These are phyloP conservation scores for Diorhabda carinulata DNA, from an alignment of 1,140 invertebrate genomes.

Conservation along the genomic window DNA sequence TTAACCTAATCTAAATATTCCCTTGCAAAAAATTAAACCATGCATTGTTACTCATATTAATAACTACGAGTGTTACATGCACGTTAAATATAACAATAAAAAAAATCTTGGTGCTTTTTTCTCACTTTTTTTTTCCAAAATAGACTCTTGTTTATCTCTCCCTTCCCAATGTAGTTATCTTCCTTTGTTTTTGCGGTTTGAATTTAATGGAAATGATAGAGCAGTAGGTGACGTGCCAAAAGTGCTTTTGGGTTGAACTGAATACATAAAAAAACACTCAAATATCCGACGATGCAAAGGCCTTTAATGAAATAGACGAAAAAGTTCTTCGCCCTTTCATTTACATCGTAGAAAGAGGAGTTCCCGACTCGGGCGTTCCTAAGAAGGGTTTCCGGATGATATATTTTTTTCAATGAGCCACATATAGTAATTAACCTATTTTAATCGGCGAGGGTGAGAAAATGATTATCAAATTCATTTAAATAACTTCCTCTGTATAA, in stretches of 20 bases:
- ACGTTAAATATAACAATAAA: too few species aligned
- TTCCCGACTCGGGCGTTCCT: neutral
- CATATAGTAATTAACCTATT: neutral
- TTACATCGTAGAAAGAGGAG: neutral
- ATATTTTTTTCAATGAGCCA: neutral
- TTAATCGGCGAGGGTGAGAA: neutral
- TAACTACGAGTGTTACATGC: too few species aligned
- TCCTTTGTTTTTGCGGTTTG: neutral
- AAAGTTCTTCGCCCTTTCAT: neutral
- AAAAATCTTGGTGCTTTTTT: too few species aligned
- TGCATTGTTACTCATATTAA: too few species aligned
- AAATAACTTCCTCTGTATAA: neutral
- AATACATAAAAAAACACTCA: constrained; percentile 14
- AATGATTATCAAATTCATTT: neutral
- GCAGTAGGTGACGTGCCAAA: constrained; percentile 3
- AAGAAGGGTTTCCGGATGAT: neutral
- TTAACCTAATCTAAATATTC: too few species aligned
- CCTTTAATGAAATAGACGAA: constrained; percentile 9
- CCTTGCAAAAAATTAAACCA: too few species aligned
- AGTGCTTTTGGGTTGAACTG: neutral
- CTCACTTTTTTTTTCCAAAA: too few species aligned
- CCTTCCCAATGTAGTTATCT: neutral
- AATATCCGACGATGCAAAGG: neutral
- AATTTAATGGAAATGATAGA: constrained; percentile 11
- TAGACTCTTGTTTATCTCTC: neutral